Evolutionary conservation across 2,888 invertebrate genomes (phyloP), one percentile per base, ranked within the genome.

Genomic region (Dryobota labecula): DNA sequence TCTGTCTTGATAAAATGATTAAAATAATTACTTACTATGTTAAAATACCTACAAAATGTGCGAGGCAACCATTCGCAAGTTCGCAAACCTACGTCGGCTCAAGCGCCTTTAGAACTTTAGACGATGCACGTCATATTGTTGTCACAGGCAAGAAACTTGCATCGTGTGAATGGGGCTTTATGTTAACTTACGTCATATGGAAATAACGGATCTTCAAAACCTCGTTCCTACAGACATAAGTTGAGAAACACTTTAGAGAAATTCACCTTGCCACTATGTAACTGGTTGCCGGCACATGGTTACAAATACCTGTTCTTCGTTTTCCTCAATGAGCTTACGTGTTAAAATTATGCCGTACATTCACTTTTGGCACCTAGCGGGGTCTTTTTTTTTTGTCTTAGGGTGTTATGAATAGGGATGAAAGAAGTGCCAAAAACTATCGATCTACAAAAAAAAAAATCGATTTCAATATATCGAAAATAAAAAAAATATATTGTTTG

Each of bases 241-340:
- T 56, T 76, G 41, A 56, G 43, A 41, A 43, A 43, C 20, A 56
- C 30, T 20, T 41, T n/a, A n/a, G 11, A 47, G 36, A 63, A 56
- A 41, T 73, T 43, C 27, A 9, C n/a, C 24, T 54, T 30, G 41
- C 57, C 18, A 30, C 72, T 53, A 53, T 58, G 36, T 53, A 73
- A 78, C 79, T 58, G 73, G 79, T 76, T 64, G 15, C 15, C 5
- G 18, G 13, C 67, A 66, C 43, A 20, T 30, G 65, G 20, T 24
- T 51, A 13, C 49, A 49, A 63, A 63, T 67, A 67, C 57, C 49
- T 51, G 68, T 69, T 78, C 4, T 47, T 30, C 60, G 33, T 78
- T 78, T 80, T 80, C 78, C 78, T 78, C 38, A 65, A 53, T 49
- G 15, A 3, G 33, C 49, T 53, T 49, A 47, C 43, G 47, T 20